Evolutionary conservation across 2,888 invertebrate genomes (phyloP).

Genomic region (Cephus runcator): DNA sequence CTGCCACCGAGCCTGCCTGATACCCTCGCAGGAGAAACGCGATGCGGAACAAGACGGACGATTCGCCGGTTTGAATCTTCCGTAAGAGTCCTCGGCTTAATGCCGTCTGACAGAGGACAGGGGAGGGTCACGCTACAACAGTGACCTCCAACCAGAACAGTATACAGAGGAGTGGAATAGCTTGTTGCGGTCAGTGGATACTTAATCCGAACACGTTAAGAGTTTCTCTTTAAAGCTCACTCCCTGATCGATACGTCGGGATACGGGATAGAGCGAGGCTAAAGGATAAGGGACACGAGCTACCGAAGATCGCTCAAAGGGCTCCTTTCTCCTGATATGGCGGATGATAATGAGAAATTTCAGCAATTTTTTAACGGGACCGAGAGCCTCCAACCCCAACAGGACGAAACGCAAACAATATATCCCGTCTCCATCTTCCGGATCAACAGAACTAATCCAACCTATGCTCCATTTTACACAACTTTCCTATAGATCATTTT

Average conservation of each 20-base stretch:
- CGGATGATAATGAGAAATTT: background rate
- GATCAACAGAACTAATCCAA: too few relatives aligned
- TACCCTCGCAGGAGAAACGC: too few relatives aligned
- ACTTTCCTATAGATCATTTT: too few relatives aligned
- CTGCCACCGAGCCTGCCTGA: background rate
- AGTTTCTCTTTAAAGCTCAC: constrained; percentile 14
- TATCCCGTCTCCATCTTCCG: too few relatives aligned
- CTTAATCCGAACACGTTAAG: constrained; percentile 19
- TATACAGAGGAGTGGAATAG: constrained; percentile 20
- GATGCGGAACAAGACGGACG: background rate
- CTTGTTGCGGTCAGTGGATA: constrained; percentile 24
- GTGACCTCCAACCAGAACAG: background rate
- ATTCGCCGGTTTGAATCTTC: background rate
- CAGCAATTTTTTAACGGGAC: background rate
- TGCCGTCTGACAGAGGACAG: background rate
- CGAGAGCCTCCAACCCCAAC: too few relatives aligned
- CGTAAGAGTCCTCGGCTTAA: background rate
- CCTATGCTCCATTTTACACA: too few relatives aligned
- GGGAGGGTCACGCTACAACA: background rate
- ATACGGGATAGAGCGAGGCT: too few relatives aligned
- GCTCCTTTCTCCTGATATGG: background rate
- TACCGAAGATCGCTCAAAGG: background rate
- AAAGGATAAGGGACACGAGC: background rate
- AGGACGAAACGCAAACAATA: too few relatives aligned
- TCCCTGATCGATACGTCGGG: constrained; percentile 7